Base-by-base conservation (phyloP, 2,888 invertebrate species). In the Smittia aterrima region DNA sequence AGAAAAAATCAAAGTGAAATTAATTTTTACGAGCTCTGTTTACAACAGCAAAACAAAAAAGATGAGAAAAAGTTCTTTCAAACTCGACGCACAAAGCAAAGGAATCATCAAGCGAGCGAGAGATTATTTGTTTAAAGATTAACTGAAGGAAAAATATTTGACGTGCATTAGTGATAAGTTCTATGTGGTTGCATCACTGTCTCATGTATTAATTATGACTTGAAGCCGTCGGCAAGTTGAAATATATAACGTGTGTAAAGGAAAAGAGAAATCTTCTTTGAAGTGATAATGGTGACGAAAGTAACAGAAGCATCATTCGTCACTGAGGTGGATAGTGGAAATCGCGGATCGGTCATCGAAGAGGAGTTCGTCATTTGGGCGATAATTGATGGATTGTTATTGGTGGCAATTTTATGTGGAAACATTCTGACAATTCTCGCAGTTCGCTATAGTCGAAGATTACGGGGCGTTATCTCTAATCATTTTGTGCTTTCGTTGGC, bases 401-500 rank as follows among this genome's bases (percentile, higher is more conserved):
- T 90, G 81, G 78, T 89, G 75, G 83, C 87, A 75, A 91, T 91
- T 77, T 81, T 92, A 75, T 86, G 87, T 78, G 92, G 92, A 25
- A 93, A 93, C 82, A 85, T 89, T 41, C 85, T 92, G 76, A 92
- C 92, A 67, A 89, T 93, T 78, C 85, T 89, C 76, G 92, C 92
- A 1, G 89, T 92, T 66, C 86, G 88, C 75, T 84, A 88, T 77
- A 90, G 89, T 81, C 86, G 90, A 67, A 87, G 89, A 75, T 84
- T 92, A 22, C 88, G 90, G 6, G 86, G 87, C 47, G 85, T 90
- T 67, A 87, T 90, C 73, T 91, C 92, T 75, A 92, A 92, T 83
- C 87, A 90, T 78, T 92, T 92, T 82, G 89, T 93, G 76, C 85
- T 92, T 76, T 92, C 91, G 81, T 83, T 93, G 78, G 93, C 92